These are phyloP conservation scores for Caradrina kadenii DNA, from an alignment of 2,888 invertebrate species.

Conservation along the genomic window DNA sequence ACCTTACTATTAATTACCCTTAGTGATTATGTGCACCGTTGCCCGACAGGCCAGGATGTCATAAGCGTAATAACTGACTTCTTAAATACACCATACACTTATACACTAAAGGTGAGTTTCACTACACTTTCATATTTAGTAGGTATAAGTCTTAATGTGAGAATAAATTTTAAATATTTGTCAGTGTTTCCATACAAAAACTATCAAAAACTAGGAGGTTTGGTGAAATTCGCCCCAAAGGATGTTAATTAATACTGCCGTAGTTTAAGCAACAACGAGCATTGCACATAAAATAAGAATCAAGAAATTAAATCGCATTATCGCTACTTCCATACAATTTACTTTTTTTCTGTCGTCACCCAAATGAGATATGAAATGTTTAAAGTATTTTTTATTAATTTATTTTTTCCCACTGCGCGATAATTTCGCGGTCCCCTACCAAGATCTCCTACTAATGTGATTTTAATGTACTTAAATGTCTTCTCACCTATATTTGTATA, in stretches of 20 bases:
- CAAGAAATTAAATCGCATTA: conserved; percentile 69
- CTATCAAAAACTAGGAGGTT: neutral
- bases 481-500: conserved; percentile 82
- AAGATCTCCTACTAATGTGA: conserved; percentile 88
- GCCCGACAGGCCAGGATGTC: neutral
- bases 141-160: neutral
- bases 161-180: neutral
- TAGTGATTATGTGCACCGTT: conserved; percentile 18
- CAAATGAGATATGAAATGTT: conserved; percentile 81
- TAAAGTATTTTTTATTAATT: conserved; percentile 84
- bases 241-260: conserved; percentile 1
- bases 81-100: neutral
- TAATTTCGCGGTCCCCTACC: conserved; percentile 84
- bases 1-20: conserved; percentile 59
- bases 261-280: conserved; percentile 17
- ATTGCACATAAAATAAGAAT: conserved; percentile 36
- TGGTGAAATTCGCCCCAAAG: neutral
- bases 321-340: conserved; percentile 87
- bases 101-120: neutral
- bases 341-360: conserved; percentile 79
- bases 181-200: neutral
- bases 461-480: conserved; percentile 89
- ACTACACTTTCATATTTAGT: too few species aligned
- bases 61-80: neutral
- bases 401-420: conserved; percentile 83